Conservation (phyloP, 35 echinoderm and acorn worm genomes). For the Lytechinus pictus region DNA sequence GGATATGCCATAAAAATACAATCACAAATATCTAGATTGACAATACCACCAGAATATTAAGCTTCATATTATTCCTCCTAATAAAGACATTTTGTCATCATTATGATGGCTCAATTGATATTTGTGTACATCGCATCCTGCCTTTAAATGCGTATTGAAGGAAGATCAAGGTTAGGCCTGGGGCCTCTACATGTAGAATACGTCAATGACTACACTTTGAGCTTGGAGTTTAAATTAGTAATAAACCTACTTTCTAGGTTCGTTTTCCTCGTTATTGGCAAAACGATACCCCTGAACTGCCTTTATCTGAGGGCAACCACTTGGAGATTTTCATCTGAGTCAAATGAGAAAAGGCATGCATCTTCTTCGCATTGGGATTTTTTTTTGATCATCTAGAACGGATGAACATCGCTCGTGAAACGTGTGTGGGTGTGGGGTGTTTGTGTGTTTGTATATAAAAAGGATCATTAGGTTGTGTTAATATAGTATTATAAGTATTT, state of each 20-base stretch:
- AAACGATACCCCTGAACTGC: not conserved
- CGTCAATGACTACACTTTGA: not conserved
- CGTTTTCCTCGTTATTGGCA: not conserved
- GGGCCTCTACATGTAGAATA: not conserved
- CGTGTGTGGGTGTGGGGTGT: not conserved
- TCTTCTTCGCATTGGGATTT: not conserved
- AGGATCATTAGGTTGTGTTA: too few relatives aligned
- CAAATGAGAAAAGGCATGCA: not conserved
- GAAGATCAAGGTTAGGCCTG: not conserved
- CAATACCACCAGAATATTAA: too few relatives aligned
- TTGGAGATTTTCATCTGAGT: not conserved
- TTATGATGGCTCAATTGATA: too few relatives aligned
- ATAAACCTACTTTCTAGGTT: slow-evolving; percentile 4
- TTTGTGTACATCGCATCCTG: not conserved
- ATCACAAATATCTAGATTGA: too few relatives aligned
- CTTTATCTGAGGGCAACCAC: not conserved
- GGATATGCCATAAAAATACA: too few relatives aligned
- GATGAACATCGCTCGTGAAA: not conserved
- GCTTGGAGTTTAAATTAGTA: not conserved
- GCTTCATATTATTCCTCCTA: too few relatives aligned
- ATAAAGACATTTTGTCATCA: too few relatives aligned
- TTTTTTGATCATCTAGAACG: not conserved
- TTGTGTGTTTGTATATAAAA: too few relatives aligned
- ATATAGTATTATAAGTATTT: too few relatives aligned
- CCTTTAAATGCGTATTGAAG: not conserved